phyloP scores from a whole-genome alignment of 2,888 invertebrate genomes.

The Orthonychiurus folsomi region DNA sequence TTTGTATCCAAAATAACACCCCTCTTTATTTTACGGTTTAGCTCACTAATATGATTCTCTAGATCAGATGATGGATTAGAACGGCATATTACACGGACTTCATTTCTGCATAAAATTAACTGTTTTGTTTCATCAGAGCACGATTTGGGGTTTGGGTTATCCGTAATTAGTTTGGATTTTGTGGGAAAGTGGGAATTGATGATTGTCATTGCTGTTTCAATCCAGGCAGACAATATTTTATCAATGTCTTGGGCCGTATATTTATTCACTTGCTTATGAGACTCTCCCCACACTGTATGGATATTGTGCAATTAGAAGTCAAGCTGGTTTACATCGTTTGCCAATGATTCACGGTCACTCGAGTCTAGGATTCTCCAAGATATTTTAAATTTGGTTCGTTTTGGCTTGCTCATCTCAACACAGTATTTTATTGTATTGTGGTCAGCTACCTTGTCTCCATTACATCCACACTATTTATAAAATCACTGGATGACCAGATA shows the following conservation, averaged over 20 bases:
- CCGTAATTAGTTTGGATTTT: background rate
- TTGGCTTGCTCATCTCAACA: background rate
- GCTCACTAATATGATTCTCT: background rate
- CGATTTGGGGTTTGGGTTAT: background rate
- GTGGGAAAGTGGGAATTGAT: background rate
- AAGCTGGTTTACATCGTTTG: too few relatives aligned
- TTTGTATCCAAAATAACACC: background rate
- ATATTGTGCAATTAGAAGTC: too few relatives aligned
- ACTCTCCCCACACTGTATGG: too few relatives aligned
- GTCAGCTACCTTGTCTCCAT: background rate
- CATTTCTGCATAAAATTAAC: background rate
- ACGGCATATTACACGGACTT: background rate
- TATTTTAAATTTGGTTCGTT: too few relatives aligned
- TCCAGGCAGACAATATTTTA: too few relatives aligned
- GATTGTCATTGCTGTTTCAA: background rate
- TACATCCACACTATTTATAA: background rate
- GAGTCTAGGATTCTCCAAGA: too few relatives aligned
- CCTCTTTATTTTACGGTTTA: background rate
- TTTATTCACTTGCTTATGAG: background rate
- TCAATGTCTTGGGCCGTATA: background rate
- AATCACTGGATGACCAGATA: background rate
- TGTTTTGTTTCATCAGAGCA: background rate
- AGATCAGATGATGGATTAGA: background rate
- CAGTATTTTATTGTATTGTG: background rate
- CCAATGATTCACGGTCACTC: too few relatives aligned